These are phyloP conservation scores for Delia radicum DNA, from an alignment of 1,140 invertebrate species.

Conservation along the genomic window DNA sequence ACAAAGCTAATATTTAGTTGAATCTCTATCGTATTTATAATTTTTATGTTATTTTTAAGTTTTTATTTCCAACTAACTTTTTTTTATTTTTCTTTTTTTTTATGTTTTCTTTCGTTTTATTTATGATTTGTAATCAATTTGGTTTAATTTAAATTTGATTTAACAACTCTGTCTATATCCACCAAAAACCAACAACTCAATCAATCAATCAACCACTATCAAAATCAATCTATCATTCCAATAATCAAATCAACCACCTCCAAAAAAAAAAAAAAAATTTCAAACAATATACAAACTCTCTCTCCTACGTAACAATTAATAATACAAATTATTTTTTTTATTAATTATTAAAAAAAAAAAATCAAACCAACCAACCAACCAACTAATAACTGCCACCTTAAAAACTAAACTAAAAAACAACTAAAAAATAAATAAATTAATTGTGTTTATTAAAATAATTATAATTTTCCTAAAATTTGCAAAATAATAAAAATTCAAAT, in stretches of 20 bases:
- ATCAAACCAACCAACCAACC: not conserved
- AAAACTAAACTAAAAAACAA: not conserved
- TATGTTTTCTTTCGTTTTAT: not conserved
- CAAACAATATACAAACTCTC: too few species aligned
- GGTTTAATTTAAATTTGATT: not conserved
- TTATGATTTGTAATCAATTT: slow-evolving; percentile 5
- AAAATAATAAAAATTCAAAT: not conserved
- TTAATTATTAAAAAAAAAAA: not conserved
- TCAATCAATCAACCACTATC: not conserved
- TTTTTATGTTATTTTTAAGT: too few species aligned
- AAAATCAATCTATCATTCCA: not conserved
- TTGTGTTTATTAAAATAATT: not conserved
- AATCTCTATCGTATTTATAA: too few species aligned
- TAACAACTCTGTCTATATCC: not conserved
- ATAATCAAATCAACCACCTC: not conserved
- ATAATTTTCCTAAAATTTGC: not conserved
- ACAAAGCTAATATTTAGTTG: too few species aligned
- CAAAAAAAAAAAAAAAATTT: too few species aligned
- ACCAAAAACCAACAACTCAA: not conserved
- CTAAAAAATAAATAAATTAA: not conserved
- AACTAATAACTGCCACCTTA: slow-evolving; percentile 3
- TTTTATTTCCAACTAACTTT: not conserved
- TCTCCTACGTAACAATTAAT: too few species aligned
- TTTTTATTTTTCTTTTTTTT: not conserved
- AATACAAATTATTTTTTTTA: too few species aligned